phyloP scores from a whole-genome alignment of 2,797 vertebrate genomes.

The Selene dorsalis region DNA sequence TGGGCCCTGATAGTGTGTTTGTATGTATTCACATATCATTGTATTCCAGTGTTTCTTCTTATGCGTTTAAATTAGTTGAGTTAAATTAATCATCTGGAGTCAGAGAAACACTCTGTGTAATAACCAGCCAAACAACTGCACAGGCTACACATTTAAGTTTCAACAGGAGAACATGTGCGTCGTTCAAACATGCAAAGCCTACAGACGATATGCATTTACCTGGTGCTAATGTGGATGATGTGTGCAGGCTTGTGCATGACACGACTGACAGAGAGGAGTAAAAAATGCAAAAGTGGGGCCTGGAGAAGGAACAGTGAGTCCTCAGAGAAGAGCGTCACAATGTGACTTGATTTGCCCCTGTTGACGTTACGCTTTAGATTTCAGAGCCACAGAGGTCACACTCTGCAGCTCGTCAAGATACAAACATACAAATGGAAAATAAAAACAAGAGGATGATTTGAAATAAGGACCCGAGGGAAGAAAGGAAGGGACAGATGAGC shows the following conservation, averaged over 20 bases:
- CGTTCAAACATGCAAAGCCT: background rate
- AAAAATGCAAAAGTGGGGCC: slow-evolving; percentile 10
- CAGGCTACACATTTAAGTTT: background rate
- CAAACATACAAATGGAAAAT: background rate
- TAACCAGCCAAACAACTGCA: too few relatives aligned
- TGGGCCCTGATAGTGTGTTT: too few relatives aligned
- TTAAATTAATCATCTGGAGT: background rate
- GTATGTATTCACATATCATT: background rate
- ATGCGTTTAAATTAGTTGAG: background rate
- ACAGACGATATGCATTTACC: background rate
- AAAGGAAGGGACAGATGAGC: background rate
- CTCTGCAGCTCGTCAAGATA: background rate
- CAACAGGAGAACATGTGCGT: background rate
- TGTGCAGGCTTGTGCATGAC: slow-evolving; percentile 1
- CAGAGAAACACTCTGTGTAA: background rate
- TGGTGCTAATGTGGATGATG: slow-evolving; percentile 14
- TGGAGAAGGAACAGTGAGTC: slow-evolving; percentile 18
- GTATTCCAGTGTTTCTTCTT: background rate
- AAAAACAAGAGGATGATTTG: background rate
- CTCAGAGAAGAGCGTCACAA: background rate
- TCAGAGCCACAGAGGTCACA: background rate
- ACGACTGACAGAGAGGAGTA: slow-evolving; percentile 20
- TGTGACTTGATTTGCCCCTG: slow-evolving; percentile 2
- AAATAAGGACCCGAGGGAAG: too few relatives aligned
- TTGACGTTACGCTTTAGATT: background rate